Evolutionary conservation across 2,113 vertebrate species (phyloP).

Genomic region (Salminus brasiliensis): DNA sequence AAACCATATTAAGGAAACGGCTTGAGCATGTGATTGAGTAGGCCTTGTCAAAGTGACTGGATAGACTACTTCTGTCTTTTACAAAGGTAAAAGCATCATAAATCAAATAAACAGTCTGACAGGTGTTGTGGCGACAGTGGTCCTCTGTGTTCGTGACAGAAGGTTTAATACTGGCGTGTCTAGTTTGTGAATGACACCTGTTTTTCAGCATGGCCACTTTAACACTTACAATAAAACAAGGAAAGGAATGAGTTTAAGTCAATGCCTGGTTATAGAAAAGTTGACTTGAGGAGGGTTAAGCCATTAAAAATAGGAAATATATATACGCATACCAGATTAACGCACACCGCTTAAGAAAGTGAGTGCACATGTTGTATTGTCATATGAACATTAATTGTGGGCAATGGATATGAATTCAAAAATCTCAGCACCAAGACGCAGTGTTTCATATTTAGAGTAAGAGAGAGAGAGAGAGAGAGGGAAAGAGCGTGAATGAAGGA

Average conservation of each 20-base stretch:
- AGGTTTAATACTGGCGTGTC: not conserved
- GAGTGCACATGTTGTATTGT: not conserved
- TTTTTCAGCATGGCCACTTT: not conserved
- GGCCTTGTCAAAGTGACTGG: not conserved
- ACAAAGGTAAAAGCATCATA: not conserved
- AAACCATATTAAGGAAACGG: not conserved
- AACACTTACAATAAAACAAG: too few relatives aligned
- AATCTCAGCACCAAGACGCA: slow-evolving; percentile 11
- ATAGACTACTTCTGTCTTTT: not conserved
- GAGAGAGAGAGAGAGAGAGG: slow-evolving; percentile 40
- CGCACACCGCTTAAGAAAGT: not conserved
- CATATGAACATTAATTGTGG: not conserved
- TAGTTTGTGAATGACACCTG: not conserved
- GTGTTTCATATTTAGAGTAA: not conserved
- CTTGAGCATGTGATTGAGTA: not conserved
- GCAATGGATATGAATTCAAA: not conserved
- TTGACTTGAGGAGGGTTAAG: not conserved
- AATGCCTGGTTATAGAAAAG: too few relatives aligned
- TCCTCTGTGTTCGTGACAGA: not conserved
- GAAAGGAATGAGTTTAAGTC: too few relatives aligned
- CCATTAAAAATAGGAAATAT: not conserved
- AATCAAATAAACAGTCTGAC: not conserved
- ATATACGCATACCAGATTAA: not conserved
- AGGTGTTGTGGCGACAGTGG: not conserved
- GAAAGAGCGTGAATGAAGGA: slow-evolving; percentile 43